Percentiles rank a stretch among this genome's conserved stretches.
Evolutionary conservation across 2,113 vertebrate genomes (phyloP).

Genomic region (Patagioenas fasciata): DNA sequence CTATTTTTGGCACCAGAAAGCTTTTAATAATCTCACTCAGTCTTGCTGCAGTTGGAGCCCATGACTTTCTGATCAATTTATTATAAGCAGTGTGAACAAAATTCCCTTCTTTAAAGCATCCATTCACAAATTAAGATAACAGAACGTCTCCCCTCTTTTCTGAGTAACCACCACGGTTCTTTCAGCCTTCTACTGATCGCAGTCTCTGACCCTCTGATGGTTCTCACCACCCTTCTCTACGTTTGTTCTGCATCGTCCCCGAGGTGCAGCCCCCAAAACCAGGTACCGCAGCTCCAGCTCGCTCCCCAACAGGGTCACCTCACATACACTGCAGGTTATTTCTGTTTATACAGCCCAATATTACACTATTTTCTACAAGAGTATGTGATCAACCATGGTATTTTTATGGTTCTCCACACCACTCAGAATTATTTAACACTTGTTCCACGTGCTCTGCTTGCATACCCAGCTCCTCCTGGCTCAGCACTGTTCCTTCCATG

Average conservation of each 20-base stretch:
- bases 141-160: not conserved
- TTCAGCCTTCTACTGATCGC: not conserved
- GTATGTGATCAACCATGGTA: too few relatives aligned
- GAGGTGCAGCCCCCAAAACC: not conserved
- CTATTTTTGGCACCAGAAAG: not conserved
- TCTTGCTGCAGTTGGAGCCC: not conserved
- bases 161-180: not conserved
- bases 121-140: not conserved
- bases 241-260: not conserved
- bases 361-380: not conserved
- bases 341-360: not conserved
- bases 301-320: not conserved
- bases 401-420: not conserved
- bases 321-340: not conserved
- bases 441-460: too few relatives aligned
- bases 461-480: not conserved
- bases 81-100: not conserved
- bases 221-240: not conserved
- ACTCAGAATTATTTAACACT: not conserved
- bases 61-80: too few relatives aligned
- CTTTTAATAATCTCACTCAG: not conserved
- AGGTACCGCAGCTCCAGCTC: not conserved
- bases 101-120: not conserved
- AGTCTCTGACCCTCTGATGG: not conserved
- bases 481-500: fast-evolving